Evolutionary conservation across 2,888 invertebrate species (phyloP).

Genomic region (Zygogramma bicolorata): DNA sequence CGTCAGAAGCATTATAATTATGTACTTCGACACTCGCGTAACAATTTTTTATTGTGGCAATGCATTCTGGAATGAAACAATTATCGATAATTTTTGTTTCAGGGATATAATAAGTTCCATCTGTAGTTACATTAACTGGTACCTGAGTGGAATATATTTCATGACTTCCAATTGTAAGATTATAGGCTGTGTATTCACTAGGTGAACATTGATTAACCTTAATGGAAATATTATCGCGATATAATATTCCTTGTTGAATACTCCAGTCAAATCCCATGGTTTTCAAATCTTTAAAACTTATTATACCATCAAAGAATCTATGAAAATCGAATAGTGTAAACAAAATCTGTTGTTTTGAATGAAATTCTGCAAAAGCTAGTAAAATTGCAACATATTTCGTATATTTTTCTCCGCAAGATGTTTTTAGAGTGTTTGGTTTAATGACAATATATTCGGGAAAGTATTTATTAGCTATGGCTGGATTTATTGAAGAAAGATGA

Average conservation of each 20-base stretch:
- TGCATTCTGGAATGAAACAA: not conserved
- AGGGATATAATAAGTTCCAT: not conserved
- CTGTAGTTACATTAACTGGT: not conserved
- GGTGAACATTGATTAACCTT: not conserved
- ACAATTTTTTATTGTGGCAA: not conserved
- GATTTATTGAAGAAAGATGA: not conserved
- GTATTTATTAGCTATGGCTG: not conserved
- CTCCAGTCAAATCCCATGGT: constrained; percentile 16
- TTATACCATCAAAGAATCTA: constrained; percentile 11
- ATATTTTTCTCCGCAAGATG: not conserved
- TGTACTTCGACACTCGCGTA: not conserved
- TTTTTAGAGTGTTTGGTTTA: not conserved
- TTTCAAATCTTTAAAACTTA: constrained; percentile 10
- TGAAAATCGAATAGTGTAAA: constrained; percentile 16
- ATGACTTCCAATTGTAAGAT: not conserved
- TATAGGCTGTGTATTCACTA: not conserved
- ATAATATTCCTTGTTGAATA: not conserved
- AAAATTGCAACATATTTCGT: constrained; percentile 12
- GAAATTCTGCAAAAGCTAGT: constrained; percentile 14
- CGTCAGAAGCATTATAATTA: not conserved
- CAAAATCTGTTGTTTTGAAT: not conserved
- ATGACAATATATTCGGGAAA: not conserved
- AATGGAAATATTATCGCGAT: not conserved
- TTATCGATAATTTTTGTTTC: not conserved
- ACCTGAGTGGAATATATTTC: not conserved